Conservation (phyloP, 2,113 vertebrate species). For the Chlorodrepanis virens region DNA sequence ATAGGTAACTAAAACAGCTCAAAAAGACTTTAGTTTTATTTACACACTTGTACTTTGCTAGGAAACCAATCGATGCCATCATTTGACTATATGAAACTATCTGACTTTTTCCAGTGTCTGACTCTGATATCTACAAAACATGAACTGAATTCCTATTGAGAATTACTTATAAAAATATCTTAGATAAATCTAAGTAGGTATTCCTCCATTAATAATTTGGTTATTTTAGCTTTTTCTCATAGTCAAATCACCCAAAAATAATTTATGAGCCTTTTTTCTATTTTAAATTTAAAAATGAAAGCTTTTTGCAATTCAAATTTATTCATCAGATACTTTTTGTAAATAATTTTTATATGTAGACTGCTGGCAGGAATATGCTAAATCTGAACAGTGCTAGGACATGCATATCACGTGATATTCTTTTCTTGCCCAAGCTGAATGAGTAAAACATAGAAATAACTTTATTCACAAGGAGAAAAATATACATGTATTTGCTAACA, state of each 20-base stretch:
- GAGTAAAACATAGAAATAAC: neutral
- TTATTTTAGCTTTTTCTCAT: neutral
- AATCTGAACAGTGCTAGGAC: neutral
- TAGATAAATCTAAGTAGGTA: neutral
- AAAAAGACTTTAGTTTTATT: neutral
- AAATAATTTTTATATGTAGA: neutral
- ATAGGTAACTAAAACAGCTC: neutral
- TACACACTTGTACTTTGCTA: rapidly evolving
- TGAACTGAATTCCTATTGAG: neutral
- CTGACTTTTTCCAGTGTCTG: neutral
- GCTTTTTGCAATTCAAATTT: neutral
- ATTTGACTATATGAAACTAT: neutral
- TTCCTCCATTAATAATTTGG: neutral
- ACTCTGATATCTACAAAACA: neutral
- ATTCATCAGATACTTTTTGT: neutral
- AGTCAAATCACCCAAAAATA: neutral
- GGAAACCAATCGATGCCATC: neutral
- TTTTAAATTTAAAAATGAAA: neutral
- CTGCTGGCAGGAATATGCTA: neutral
- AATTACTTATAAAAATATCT: neutral
- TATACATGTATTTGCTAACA: neutral
- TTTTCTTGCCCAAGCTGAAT: neutral
- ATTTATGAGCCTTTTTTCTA: neutral
- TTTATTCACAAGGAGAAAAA: neutral
- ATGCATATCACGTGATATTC: neutral